Evolutionary conservation across 2,797 vertebrate genomes (phyloP).

Genomic region (Distichodus sexfasciatus): DNA sequence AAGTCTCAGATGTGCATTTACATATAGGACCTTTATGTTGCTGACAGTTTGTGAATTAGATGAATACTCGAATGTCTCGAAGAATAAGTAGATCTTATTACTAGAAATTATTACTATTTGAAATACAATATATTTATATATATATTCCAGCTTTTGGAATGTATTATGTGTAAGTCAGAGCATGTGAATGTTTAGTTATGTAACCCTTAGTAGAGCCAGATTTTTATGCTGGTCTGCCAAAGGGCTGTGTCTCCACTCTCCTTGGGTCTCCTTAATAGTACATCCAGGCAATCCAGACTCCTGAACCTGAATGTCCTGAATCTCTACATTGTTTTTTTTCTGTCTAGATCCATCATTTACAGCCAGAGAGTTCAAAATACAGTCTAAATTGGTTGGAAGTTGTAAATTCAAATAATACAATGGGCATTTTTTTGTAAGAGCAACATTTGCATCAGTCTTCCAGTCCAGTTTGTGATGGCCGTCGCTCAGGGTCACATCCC

Average conservation of each 20-base stretch:
- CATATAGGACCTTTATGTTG: background rate
- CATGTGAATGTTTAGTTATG: background rate
- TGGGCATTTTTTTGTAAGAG: background rate
- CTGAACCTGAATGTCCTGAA: too few relatives aligned
- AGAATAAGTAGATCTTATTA: too few relatives aligned
- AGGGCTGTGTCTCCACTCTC: background rate
- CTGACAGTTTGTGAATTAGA: background rate
- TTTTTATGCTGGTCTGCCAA: slow-evolving; percentile 9
- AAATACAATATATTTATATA: too few relatives aligned
- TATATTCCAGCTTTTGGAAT: background rate
- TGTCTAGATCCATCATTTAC: too few relatives aligned
- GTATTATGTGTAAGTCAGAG: background rate
- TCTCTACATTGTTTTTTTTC: too few relatives aligned
- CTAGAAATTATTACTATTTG: too few relatives aligned
- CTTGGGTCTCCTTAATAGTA: too few relatives aligned
- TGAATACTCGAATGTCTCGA: too few relatives aligned
- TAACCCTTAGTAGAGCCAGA: slow-evolving; percentile 6
- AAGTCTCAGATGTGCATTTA: background rate
- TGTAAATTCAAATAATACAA: background rate
- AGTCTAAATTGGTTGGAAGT: background rate
- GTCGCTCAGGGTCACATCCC: slow-evolving; percentile 21
- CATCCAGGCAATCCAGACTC: too few relatives aligned
- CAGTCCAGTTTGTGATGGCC: slow-evolving; percentile 28
- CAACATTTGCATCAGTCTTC: slow-evolving; percentile 15
- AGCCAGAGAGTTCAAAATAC: too few relatives aligned